These are phyloP conservation scores for Boleophthalmus pectinirostris DNA, from an alignment of 2,113 vertebrate species.

Conservation along the genomic window DNA sequence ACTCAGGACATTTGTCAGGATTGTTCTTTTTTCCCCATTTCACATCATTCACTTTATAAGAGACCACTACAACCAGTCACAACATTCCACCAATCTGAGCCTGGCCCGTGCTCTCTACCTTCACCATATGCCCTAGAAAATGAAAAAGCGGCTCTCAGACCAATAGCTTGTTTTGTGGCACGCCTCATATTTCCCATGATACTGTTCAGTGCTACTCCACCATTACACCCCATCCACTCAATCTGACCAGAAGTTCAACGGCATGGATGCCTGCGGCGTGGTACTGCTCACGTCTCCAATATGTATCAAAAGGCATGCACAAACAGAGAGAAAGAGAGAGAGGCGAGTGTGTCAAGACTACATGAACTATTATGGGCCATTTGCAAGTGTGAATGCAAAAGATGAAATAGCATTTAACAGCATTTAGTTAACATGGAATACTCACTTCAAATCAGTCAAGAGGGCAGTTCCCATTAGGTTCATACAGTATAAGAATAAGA, in stretches of 20 bases:
- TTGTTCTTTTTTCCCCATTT: conserved; percentile 58
- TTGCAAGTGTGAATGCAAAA: conserved; percentile 46
- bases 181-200: conserved; percentile 61
- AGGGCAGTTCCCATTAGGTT: too few species aligned
- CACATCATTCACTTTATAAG: conserved; percentile 48
- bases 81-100: conserved; percentile 16
- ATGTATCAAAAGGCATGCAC: conserved; percentile 49
- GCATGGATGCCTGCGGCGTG: conserved; percentile 31
- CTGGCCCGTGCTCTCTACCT: background rate
- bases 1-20: conserved; percentile 35
- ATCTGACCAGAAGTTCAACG: conserved; percentile 33
- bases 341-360: conserved; percentile 35
- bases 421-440: too few species aligned
- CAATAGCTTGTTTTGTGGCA: conserved; percentile 49
- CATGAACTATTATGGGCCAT: conserved; percentile 52
- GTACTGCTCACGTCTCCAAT: conserved; percentile 15
- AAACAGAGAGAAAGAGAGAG: conserved; percentile 22
- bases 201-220: conserved; percentile 52
- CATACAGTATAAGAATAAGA: too few species aligned
- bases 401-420: background rate
- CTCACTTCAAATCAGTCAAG: too few species aligned
- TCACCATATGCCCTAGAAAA: conserved; percentile 39
- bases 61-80: conserved; percentile 19
- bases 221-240: conserved; percentile 33
- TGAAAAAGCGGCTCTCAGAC: conserved; percentile 58